A percentile compares a stretch with the other conserved stretches of the same genome.
These are phyloP conservation scores for Ariolimax columbianus DNA, from an alignment of 2,888 invertebrate species.

Conservation along the genomic window DNA sequence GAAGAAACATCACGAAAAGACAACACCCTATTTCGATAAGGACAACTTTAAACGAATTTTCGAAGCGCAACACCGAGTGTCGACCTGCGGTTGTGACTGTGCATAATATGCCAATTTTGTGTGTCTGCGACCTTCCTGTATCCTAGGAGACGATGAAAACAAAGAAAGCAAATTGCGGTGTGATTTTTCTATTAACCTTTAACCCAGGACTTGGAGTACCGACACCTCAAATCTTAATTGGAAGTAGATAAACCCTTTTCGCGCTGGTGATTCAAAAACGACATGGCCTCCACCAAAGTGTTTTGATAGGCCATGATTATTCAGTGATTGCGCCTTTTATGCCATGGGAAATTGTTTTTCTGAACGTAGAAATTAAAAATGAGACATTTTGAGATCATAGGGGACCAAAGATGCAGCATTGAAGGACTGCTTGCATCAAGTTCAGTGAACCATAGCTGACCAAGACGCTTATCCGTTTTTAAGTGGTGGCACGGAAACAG, in stretches of 20 bases:
- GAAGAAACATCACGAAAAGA: too few relatives aligned
- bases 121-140: slow-evolving; percentile 15
- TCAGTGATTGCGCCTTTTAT: too few relatives aligned
- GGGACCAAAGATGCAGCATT: too few relatives aligned
- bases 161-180: slow-evolving; percentile 23
- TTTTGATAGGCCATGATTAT: neutral
- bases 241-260: slow-evolving; percentile 25
- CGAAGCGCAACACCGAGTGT: too few relatives aligned
- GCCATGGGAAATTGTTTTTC: neutral
- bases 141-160: neutral
- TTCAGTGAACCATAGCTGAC: too few relatives aligned
- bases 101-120: slow-evolving; percentile 42
- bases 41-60: too few relatives aligned
- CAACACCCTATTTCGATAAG: too few relatives aligned
- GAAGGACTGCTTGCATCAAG: too few relatives aligned
- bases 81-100: slow-evolving; percentile 11
- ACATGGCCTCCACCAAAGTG: neutral
- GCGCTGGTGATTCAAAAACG: neutral
- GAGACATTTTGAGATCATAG: too few relatives aligned
- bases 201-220: neutral
- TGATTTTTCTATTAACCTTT: slow-evolving; percentile 22
- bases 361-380: too few relatives aligned
- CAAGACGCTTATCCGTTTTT: too few relatives aligned
- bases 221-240: slow-evolving; percentile 26
- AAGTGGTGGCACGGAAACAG: too few relatives aligned